Conservation (phyloP, 1,140 invertebrate species). For the Phthorimaea operculella region DNA sequence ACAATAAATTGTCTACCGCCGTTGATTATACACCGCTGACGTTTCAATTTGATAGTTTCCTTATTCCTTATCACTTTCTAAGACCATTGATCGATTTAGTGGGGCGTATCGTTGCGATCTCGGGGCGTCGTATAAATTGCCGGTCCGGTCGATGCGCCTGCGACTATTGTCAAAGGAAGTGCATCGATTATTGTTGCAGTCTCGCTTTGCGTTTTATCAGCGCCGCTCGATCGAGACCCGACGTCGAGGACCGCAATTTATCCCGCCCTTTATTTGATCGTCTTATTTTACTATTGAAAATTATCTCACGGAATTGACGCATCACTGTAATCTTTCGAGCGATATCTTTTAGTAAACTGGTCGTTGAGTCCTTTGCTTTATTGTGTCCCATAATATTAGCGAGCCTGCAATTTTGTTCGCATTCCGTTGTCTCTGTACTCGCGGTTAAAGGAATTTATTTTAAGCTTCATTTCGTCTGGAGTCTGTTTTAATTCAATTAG, state of each 20-base stretch:
- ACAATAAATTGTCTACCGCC: slow-evolving; percentile 24
- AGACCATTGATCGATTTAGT: slow-evolving; percentile 49
- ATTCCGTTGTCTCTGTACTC: not conserved
- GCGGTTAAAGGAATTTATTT: not conserved
- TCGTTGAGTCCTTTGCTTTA: not conserved
- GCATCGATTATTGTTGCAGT: slow-evolving; percentile 52
- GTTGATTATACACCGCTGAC: slow-evolving; percentile 41
- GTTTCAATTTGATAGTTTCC: slow-evolving; percentile 42
- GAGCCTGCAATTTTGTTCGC: not conserved
- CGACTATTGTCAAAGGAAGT: slow-evolving; percentile 52
- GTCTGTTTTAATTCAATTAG: no score
- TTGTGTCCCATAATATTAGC: slow-evolving; percentile 1
- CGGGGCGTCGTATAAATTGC: slow-evolving; percentile 37
- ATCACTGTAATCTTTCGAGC: slow-evolving; percentile 23
- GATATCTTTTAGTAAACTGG: slow-evolving; percentile 2
- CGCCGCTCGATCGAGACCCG: slow-evolving; percentile 28
- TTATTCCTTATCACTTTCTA: slow-evolving; percentile 38
- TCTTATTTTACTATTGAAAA: slow-evolving; percentile 47
- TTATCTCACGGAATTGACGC: slow-evolving; percentile 32
- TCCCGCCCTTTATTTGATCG: slow-evolving; percentile 37
- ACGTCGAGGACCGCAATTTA: slow-evolving; percentile 35
- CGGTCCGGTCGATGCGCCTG: slow-evolving; percentile 15
- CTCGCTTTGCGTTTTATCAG: slow-evolving; percentile 43
- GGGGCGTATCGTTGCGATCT: slow-evolving; percentile 43
- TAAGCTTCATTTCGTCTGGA: not conserved